Evolutionary conservation across 2,888 invertebrate genomes (phyloP).

Genomic region (Oscheius onirici): DNA sequence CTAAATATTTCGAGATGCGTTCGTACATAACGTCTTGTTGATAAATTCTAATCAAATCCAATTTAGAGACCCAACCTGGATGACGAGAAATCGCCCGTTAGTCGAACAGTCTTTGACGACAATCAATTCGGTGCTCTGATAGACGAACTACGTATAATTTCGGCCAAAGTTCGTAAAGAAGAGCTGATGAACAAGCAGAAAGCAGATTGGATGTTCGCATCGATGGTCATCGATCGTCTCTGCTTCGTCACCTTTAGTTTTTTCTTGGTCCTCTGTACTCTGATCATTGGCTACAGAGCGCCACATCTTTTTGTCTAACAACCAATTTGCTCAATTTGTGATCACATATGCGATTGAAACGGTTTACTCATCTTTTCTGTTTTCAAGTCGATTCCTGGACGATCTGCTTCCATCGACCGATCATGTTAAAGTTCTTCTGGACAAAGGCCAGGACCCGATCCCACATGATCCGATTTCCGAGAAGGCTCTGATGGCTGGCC

Average conservation of each 20-base stretch:
- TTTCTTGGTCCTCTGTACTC: slow-evolving; percentile 65
- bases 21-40: too few relatives aligned
- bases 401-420: slow-evolving; percentile 36
- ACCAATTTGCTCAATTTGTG: too few relatives aligned
- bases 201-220: slow-evolving; percentile 69
- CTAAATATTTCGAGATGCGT: too few relatives aligned
- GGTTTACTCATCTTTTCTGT: too few relatives aligned
- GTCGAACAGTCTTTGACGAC: slow-evolving; percentile 36
- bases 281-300: slow-evolving; percentile 62
- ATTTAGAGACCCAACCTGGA: slow-evolving; percentile 1
- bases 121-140: slow-evolving; percentile 52
- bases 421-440: slow-evolving; percentile 36
- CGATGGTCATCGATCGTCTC: slow-evolving; percentile 67
- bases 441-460: slow-evolving; percentile 42
- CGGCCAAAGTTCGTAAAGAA: slow-evolving; percentile 67
- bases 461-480: slow-evolving; percentile 44
- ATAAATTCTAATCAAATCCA: neutral
- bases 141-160: slow-evolving; percentile 56
- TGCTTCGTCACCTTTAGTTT: slow-evolving; percentile 67
- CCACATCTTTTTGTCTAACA: slow-evolving; percentile 65
- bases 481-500: slow-evolving; percentile 42
- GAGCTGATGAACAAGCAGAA: slow-evolving; percentile 66
- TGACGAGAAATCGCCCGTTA: slow-evolving; percentile 9
- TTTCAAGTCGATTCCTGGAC: too few relatives aligned
- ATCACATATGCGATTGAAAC: too few relatives aligned